A percentile compares a stretch with the other conserved stretches of the same genome.
phyloP scores from a whole-genome alignment of 2,797 vertebrate genomes.

The Pipistrellus kuhlii region DNA sequence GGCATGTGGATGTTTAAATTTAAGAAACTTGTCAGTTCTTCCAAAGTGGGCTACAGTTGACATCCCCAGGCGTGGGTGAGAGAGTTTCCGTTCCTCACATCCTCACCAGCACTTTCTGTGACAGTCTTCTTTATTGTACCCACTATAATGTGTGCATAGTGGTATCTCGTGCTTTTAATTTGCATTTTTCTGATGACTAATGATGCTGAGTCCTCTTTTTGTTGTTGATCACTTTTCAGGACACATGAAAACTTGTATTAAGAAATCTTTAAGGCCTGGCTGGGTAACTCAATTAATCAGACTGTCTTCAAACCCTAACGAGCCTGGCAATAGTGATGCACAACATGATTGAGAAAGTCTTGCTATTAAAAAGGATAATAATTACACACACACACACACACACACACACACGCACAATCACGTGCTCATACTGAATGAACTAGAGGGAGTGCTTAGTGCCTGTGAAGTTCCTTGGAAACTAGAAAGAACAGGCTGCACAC shows the following conservation, averaged over 20 bases:
- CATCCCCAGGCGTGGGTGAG: too few relatives aligned
- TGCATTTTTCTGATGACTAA: not conserved
- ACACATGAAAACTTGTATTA: not conserved
- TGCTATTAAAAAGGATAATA: not conserved
- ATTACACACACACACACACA: not conserved
- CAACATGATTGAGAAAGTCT: not conserved
- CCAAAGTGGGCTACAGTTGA: not conserved
- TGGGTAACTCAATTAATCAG: not conserved
- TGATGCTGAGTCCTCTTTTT: not conserved
- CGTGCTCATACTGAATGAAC: not conserved
- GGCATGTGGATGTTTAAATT: not conserved
- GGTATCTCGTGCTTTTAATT: not conserved
- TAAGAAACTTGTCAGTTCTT: not conserved
- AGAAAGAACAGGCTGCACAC: not conserved
- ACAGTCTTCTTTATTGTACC: not conserved
- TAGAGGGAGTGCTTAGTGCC: not conserved
- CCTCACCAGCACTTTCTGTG: not conserved
- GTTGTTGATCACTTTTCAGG: not conserved
- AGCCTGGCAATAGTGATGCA: not conserved
- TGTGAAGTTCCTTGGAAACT: not conserved
- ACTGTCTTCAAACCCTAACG: not conserved
- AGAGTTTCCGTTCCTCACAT: not conserved
- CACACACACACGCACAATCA: too few relatives aligned
- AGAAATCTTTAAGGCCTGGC: not conserved
- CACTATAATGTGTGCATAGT: not conserved